These are phyloP conservation scores for Chymomyza fuscimana DNA, from an alignment of 2,888 invertebrate species.

Conservation along the genomic window DNA sequence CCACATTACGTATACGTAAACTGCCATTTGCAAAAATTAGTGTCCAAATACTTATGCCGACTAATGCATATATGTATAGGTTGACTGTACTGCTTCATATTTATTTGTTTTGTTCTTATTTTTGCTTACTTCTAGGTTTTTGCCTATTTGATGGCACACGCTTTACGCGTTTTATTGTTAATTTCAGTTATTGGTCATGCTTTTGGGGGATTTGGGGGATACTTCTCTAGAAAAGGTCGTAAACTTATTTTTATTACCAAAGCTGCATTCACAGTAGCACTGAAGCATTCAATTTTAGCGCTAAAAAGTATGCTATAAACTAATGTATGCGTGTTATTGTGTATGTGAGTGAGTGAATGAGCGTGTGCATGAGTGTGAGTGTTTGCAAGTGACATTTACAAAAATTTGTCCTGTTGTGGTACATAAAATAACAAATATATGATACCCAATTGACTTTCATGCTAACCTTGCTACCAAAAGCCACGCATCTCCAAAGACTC, in stretches of 20 bases:
- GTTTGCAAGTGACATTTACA: slow-evolving; percentile 7
- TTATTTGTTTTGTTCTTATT: neutral
- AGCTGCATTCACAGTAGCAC: slow-evolving; percentile 4
- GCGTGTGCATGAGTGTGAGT: neutral
- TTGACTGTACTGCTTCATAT: neutral
- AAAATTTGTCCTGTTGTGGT: neutral
- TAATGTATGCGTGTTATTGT: neutral
- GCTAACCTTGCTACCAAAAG: neutral
- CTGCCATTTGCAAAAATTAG: no score
- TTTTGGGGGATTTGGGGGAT: slow-evolving; percentile 40
- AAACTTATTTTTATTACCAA: slow-evolving; percentile 69
- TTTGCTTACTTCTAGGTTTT: neutral
- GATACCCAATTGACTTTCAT: neutral
- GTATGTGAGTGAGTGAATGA: neutral
- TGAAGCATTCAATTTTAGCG: slow-evolving; percentile 4
- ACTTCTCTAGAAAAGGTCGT: slow-evolving; percentile 46
- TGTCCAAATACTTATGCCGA: no score
- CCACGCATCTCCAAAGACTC: neutral
- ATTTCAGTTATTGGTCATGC: slow-evolving; percentile 64
- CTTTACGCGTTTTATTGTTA: slow-evolving; percentile 58
- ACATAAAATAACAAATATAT: neutral
- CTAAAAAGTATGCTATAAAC: slow-evolving; percentile 44
- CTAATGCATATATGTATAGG: no score
- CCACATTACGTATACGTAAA: no score
- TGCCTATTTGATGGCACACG: slow-evolving; percentile 1